phyloP scores from a whole-genome alignment of 2,888 invertebrate genomes.

The Yponomeuta sedellus region DNA sequence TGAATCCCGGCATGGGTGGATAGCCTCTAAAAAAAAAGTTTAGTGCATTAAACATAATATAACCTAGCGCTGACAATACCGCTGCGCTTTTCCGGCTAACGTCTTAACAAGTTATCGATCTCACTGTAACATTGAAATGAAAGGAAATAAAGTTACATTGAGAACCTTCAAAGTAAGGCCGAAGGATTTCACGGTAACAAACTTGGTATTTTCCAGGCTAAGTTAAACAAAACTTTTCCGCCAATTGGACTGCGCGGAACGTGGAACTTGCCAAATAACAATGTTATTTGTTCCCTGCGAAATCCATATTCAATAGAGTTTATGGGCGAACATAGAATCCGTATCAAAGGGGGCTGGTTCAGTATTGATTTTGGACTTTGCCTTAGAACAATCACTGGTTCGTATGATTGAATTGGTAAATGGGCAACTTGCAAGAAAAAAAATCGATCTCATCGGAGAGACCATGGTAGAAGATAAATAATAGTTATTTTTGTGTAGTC shows the following conservation, averaged over 20 bases:
- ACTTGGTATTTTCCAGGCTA: slow-evolving; percentile 1
- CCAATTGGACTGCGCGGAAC: neutral
- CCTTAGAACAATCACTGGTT: too few relatives aligned
- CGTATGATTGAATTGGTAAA: too few relatives aligned
- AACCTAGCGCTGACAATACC: too few relatives aligned
- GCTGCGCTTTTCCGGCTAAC: too few relatives aligned
- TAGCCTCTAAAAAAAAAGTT: too few relatives aligned
- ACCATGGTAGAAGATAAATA: too few relatives aligned
- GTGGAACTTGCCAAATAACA: slow-evolving; percentile 10
- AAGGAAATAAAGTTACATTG: neutral
- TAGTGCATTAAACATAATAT: too few relatives aligned
- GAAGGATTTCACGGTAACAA: neutral
- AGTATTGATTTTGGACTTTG: neutral
- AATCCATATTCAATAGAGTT: slow-evolving; percentile 7
- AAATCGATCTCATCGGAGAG: too few relatives aligned
- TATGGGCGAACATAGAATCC: neutral
- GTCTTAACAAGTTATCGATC: too few relatives aligned
- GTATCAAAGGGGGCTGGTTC: neutral
- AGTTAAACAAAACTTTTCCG: slow-evolving; percentile 13
- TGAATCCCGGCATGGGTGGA: too few relatives aligned
- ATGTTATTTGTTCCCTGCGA: slow-evolving; percentile 8
- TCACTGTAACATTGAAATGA: neutral
- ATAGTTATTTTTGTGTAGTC: too few relatives aligned
- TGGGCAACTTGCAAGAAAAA: too few relatives aligned
- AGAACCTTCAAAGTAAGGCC: neutral